Evolutionary conservation across 2,888 invertebrate genomes (phyloP).

Genomic region (Noctua janthe): DNA sequence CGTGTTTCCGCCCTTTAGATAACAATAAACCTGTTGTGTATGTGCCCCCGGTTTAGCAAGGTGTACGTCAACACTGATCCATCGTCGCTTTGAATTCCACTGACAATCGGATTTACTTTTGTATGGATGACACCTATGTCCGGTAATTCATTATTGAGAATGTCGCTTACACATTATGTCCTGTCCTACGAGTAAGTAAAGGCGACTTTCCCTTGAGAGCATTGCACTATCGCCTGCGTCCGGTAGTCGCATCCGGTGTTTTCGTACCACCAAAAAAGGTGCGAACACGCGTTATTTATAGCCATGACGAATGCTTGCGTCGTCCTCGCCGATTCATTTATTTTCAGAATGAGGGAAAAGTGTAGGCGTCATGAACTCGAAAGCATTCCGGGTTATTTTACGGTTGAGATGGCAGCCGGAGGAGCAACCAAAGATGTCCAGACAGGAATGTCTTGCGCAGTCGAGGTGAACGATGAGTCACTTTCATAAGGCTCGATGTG

Average conservation of each 20-base stretch:
- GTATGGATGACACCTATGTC: conserved; percentile 83
- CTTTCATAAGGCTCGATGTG: conserved; percentile 55
- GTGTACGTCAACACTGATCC: conserved; percentile 74
- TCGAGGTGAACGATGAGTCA: conserved; percentile 68
- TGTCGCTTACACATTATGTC: conserved; percentile 71
- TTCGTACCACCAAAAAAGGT: conserved; percentile 89
- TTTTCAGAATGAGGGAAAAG: conserved; percentile 82
- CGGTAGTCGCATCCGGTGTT: conserved; percentile 89
- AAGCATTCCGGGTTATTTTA: conserved; percentile 72
- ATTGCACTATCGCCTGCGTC: conserved; percentile 84
- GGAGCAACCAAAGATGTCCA: conserved; percentile 41
- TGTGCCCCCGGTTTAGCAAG: conserved; percentile 66
- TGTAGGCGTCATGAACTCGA: conserved; percentile 78
- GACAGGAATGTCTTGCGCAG: conserved; percentile 48
- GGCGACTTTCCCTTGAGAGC: conserved; percentile 82
- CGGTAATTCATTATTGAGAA: conserved; percentile 78
- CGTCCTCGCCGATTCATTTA: conserved; percentile 82
- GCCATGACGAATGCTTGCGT: conserved; percentile 84
- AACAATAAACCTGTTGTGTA: conserved; percentile 76
- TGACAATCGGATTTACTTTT: conserved; percentile 82
- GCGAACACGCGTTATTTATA: conserved; percentile 88
- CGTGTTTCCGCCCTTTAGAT: conserved; percentile 66
- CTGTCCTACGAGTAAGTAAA: conserved; percentile 70
- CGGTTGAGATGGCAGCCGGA: conserved; percentile 56
- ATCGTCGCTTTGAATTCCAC: conserved; percentile 73